These are phyloP conservation scores for Lindbergichthys nudifrons DNA, from an alignment of 2,797 vertebrate species.

Conservation along the genomic window DNA sequence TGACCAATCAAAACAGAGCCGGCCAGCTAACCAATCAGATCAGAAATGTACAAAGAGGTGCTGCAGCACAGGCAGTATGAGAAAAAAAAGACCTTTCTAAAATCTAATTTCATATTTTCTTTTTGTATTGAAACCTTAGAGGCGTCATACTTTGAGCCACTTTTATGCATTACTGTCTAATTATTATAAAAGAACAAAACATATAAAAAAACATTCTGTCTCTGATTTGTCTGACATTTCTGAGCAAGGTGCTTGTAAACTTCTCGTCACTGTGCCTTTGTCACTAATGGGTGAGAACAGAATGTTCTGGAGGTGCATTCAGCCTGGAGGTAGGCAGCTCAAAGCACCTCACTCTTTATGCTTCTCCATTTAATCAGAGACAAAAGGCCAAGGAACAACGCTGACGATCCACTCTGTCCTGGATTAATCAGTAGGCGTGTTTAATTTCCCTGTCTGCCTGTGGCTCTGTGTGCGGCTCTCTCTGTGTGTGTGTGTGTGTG, in stretches of 20 bases:
- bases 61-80: too few species aligned
- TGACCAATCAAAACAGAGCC: too few species aligned
- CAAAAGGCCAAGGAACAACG: slow-evolving; percentile 70
- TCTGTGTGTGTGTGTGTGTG: neutral
- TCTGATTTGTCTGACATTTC: slow-evolving; percentile 20
- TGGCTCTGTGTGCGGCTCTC: neutral
- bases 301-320: slow-evolving; percentile 48
- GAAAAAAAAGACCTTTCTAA: too few species aligned
- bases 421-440: slow-evolving; percentile 67
- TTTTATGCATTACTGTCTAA: neutral
- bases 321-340: slow-evolving; percentile 35
- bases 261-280: slow-evolving; percentile 19
- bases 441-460: slow-evolving; percentile 58
- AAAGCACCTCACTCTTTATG: slow-evolving; percentile 28
- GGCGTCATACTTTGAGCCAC: neutral
- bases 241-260: slow-evolving; percentile 35
- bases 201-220: neutral
- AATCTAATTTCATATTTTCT: neutral
- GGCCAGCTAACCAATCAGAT: too few species aligned
- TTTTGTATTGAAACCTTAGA: neutral
- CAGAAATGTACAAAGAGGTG: too few species aligned
- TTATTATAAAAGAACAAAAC: neutral
- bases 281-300: slow-evolving; percentile 45
- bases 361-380: slow-evolving; percentile 62
- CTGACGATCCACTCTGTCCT: slow-evolving; percentile 56